A percentile compares a stretch with the other conserved stretches of the same genome.
phyloP scores from a whole-genome alignment of 30 jellyfish, hydroid and myxozoan species.

The Aurelia coerulea region DNA sequence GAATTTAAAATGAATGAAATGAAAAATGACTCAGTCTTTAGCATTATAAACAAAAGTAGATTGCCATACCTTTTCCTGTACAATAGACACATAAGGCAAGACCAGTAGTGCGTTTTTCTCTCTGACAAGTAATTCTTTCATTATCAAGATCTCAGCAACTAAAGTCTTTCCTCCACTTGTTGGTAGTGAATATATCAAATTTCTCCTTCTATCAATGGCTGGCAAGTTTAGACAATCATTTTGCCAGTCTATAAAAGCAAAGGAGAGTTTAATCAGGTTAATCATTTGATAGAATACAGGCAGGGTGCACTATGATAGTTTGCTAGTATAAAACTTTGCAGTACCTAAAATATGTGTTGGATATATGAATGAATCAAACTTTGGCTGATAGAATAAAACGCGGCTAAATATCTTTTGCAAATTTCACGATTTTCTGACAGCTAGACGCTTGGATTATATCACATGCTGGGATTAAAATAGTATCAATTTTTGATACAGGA shows the following conservation, averaged over 20 bases:
- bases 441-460: too few species aligned
- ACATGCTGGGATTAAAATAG: too few species aligned
- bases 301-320: background rate
- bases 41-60: background rate
- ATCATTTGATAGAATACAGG: background rate
- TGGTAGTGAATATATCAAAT: conserved; percentile 93
- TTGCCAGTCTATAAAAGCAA: conserved; percentile 88
- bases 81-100: conserved; percentile 97
- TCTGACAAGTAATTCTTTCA: conserved; percentile 79
- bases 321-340: background rate
- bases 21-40: too few species aligned
- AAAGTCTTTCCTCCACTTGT: conserved; percentile 99
- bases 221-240: conserved; percentile 75
- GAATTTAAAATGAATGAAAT: too few species aligned
- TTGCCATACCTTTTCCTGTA: conserved; percentile 89
- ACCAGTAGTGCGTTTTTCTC: conserved; percentile 79
- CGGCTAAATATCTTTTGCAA: too few species aligned
- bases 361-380: too few species aligned
- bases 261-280: background rate
- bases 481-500: too few species aligned
- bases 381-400: too few species aligned
- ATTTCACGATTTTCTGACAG: too few species aligned
- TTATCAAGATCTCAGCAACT: conserved; percentile 93
- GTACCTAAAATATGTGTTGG: too few species aligned
- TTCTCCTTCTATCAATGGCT: conserved; percentile 57